Evolutionary conservation across 2,113 vertebrate genomes (phyloP), one percentile per base, ranked within the genome.

Genomic region (Argyrosomus japonicus): DNA sequence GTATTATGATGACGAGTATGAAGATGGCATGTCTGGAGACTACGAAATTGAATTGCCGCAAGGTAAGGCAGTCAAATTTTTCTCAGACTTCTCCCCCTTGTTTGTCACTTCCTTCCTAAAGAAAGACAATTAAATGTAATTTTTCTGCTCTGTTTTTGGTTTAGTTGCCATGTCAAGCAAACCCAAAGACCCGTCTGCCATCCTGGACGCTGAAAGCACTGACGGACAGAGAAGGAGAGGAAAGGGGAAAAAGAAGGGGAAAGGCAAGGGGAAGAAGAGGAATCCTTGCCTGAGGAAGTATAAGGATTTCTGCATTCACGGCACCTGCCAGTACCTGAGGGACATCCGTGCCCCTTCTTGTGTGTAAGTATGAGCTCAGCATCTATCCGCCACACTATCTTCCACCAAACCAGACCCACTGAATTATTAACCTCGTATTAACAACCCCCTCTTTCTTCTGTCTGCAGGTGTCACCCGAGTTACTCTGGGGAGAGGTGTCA

Each of bases 221-320:
- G 87, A 93, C 1, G 83, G n/a, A 7, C 84, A 86, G 40, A 70
- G 87, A 75, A 96, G 93, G 43, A 92, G 92, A 80, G 95, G 93
- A 43, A 95, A 96, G 1, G 95, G 95, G 67, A 89, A 77, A 57
- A 90, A 96, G 96, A 97, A 88, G 91, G 96, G 95, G 60, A 98
- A 97, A 75, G 97, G 97, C 1, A 94, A 95, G 89, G 97, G 98
- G 17, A 97, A 92, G 92, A 99, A 99, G 94, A 97, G 96, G 93
- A 96, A 99, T 78, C 97, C 98, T 0, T 99, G 98, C 83, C 94
- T 97, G 91, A 93, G 85, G 89, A 99, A 97, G 85, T 99, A 96
- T 87, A 99, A 98, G 85, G 96, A 98, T 88, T 99, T 95, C 93
- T 99, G 98, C 88, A 97, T 99, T 89, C 97, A 99, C 0, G 98